Base-by-base conservation (phyloP, 1,140 invertebrate species). In the Microplitis demolitor region DNA sequence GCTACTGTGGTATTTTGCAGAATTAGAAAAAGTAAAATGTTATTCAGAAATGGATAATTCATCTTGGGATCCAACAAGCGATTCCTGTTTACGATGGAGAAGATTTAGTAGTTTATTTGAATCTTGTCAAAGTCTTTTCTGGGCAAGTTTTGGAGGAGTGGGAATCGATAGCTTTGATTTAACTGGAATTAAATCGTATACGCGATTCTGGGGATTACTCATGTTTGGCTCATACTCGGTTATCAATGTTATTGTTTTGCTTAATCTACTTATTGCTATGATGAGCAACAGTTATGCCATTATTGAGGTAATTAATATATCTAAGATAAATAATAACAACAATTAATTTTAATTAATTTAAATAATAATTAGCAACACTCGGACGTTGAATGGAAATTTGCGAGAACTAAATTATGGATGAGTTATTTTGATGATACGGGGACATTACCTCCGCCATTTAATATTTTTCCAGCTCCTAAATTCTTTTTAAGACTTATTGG, bases 381-480 rank as follows among this genome's bases (percentile, higher is more conserved):
- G 0, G 95, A 96, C 81, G 92, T 91, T 0, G 95, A 96, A 86
- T 97, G 95, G 95, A 97, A 97, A 85, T 97, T 97, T 84, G 95
- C 95, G 0, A 87, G 95, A 64, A 94, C 93, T 37, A 94, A 94
- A 83, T 82, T 97, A 4, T 97, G 95, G 95, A 92, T 97, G 89
- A 95, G 93, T 76, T 97, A 95, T 82, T 97, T 97, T 86, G 95
- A 97, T 80, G 93, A 96, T 78, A 92, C 91, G 31, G 91, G 91
- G 3, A 97, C 95, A 0, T 84, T 97, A 24, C 95, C 95, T 1
- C 91, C 90, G 8, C 95, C 95, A 3, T 97, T 97, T 83, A 97
- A 96, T 82, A 91, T 96, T 11, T 88, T 96, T 53, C 93, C 92
- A 1, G 91, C 90, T 9, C 90, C 91, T 1, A 94, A 93, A 81